Conservation (phyloP, 1,140 invertebrate genomes). For the Aphis gossypii region DNA sequence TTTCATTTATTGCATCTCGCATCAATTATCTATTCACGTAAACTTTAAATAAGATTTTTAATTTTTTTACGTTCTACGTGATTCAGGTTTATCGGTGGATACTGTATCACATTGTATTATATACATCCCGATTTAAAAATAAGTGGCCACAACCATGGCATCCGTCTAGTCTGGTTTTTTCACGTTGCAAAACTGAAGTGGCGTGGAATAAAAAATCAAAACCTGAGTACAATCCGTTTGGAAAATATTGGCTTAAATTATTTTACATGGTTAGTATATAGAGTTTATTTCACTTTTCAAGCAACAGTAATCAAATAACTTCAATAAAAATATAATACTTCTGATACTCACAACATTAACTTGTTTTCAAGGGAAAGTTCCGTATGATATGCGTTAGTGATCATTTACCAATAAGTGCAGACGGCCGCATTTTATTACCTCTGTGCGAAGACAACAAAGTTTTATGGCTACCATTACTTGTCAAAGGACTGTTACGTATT, state of each 20-base stretch:
- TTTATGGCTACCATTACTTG: constrained; percentile 41
- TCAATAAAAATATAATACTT: background rate
- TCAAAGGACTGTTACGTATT: constrained; percentile 43
- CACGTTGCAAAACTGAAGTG: background rate
- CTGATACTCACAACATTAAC: background rate
- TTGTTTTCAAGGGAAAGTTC: constrained; percentile 26
- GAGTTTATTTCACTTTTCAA: background rate
- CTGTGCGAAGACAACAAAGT: constrained; percentile 1
- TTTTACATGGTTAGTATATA: constrained; percentile 41
- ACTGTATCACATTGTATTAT: constrained; percentile 18
- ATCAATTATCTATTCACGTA: background rate
- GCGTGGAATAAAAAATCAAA: constrained; percentile 40
- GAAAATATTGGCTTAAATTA: constrained; percentile 50
- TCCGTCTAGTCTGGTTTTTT: background rate
- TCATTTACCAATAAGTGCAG: background rate
- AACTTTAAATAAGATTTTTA: background rate
- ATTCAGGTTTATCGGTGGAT: constrained; percentile 35
- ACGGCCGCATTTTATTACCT: background rate
- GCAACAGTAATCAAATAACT: background rate
- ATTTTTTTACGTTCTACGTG: background rate
- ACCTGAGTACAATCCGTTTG: constrained; percentile 32
- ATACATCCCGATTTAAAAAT: constrained; percentile 27
- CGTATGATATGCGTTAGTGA: constrained; percentile 49
- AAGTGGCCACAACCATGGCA: constrained; percentile 46
- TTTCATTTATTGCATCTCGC: background rate